Conservation (phyloP, 2,888 invertebrate species). For the Criorhina ranunculi region DNA sequence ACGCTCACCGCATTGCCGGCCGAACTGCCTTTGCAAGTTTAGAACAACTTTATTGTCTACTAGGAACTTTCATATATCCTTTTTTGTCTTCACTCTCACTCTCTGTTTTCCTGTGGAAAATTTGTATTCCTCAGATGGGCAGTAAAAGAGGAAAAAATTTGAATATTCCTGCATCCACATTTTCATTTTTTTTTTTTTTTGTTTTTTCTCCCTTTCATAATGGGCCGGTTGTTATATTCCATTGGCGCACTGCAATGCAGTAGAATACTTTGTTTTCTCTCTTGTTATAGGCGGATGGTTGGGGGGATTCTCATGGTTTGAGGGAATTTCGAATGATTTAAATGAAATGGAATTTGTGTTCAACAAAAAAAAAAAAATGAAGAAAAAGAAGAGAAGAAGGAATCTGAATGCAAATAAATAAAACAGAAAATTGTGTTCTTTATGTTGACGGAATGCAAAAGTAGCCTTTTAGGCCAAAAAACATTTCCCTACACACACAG, state of each 20-base stretch:
- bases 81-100: neutral
- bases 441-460: conserved; percentile 64
- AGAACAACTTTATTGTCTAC: conserved; percentile 46
- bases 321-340: conserved; percentile 59
- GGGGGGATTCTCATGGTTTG: conserved; percentile 17
- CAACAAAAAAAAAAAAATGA: conserved; percentile 1
- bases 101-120: neutral
- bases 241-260: conserved; percentile 70
- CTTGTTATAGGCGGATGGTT: neutral
- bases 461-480: conserved; percentile 26
- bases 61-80: conserved; percentile 38
- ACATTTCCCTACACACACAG: conserved; percentile 4
- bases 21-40: conserved; percentile 16
- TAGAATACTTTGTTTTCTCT: conserved; percentile 47
- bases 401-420: conserved; percentile 60
- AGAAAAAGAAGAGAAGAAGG: conserved; percentile 10
- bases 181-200: conserved; percentile 34
- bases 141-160: conserved; percentile 57
- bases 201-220: conserved; percentile 20
- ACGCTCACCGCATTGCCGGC: neutral
- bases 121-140: conserved; percentile 52
- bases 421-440: conserved; percentile 44
- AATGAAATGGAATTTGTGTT: conserved; percentile 52
- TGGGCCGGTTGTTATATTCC: conserved; percentile 53
- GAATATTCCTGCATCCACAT: conserved; percentile 70